phyloP scores from a whole-genome alignment of 1,140 invertebrate genomes.

The Rhopalosiphum padi region DNA sequence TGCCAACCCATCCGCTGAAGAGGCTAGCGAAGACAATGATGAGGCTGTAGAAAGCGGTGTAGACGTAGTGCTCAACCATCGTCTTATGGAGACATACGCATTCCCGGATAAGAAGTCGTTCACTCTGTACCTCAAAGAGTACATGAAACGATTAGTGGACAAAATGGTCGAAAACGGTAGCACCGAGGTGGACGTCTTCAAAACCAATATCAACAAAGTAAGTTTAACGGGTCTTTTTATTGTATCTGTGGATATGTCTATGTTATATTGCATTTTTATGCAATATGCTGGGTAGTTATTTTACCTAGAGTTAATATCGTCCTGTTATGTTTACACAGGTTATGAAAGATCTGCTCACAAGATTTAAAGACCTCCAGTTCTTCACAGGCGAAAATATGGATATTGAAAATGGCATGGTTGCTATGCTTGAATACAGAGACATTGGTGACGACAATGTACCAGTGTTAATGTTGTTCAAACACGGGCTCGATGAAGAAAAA shows the following conservation, averaged over 20 bases:
- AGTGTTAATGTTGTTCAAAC: constrained; percentile 94
- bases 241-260: neutral
- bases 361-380: constrained; percentile 94
- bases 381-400: constrained; percentile 95
- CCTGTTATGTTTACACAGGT: constrained; percentile 64
- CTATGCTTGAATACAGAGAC: constrained; percentile 90
- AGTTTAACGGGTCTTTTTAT: neutral
- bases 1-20: constrained; percentile 92
- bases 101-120: constrained; percentile 90
- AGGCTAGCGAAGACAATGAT: constrained; percentile 85
- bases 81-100: constrained; percentile 84
- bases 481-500: constrained; percentile 93
- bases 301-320: neutral
- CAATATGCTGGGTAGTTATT: neutral
- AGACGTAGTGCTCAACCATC: constrained; percentile 92
- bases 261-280: accelerated
- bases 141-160: constrained; percentile 92
- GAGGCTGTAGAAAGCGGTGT: constrained; percentile 78
- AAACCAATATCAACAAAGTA: constrained; percentile 88
- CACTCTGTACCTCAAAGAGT: constrained; percentile 91
- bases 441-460: constrained; percentile 82
- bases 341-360: constrained; percentile 90
- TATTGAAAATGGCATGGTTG: constrained; percentile 87
- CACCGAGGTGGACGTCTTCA: constrained; percentile 86
- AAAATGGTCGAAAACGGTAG: constrained; percentile 81